Evolutionary conservation across 2,113 vertebrate species (phyloP).

Genomic region (Proterorhinus semilunaris): DNA sequence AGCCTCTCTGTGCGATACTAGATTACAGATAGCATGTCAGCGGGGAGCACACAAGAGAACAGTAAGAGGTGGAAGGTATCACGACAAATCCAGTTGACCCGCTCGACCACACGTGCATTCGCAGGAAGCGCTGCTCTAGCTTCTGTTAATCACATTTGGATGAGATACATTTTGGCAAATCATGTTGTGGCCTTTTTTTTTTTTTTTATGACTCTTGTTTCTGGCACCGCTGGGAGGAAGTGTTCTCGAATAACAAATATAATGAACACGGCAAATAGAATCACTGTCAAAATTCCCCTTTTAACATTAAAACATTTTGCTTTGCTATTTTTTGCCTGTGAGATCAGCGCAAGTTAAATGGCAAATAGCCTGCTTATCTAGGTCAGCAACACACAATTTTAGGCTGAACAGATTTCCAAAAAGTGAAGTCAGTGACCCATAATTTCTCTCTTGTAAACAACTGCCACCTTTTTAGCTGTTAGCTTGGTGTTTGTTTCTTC

Average conservation of each 20-base stretch:
- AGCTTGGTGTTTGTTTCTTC: neutral
- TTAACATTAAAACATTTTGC: neutral
- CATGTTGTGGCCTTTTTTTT: neutral
- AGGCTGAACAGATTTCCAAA: neutral
- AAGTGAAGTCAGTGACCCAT: neutral
- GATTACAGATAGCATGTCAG: conserved; percentile 39
- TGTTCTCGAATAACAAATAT: neutral
- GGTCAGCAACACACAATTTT: neutral
- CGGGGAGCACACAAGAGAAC: conserved; percentile 6
- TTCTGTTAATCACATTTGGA: neutral
- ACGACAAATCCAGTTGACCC: conserved; percentile 1
- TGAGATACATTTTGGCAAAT: neutral
- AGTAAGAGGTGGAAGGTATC: conserved; percentile 8
- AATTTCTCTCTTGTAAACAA: too few relatives aligned
- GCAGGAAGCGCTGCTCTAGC: neutral
- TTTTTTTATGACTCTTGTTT: neutral
- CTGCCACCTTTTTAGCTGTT: neutral
- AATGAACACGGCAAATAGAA: neutral
- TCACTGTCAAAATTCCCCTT: neutral
- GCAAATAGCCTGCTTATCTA: neutral
- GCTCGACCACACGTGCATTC: neutral
- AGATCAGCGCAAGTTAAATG: neutral
- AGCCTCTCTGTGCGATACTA: conserved; percentile 21
- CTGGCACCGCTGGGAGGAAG: neutral
- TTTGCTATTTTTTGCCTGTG: neutral